Evolutionary conservation across 2,888 invertebrate genomes (phyloP), one percentile per base, ranked within the genome.

Genomic region (Chalcis sispes): DNA sequence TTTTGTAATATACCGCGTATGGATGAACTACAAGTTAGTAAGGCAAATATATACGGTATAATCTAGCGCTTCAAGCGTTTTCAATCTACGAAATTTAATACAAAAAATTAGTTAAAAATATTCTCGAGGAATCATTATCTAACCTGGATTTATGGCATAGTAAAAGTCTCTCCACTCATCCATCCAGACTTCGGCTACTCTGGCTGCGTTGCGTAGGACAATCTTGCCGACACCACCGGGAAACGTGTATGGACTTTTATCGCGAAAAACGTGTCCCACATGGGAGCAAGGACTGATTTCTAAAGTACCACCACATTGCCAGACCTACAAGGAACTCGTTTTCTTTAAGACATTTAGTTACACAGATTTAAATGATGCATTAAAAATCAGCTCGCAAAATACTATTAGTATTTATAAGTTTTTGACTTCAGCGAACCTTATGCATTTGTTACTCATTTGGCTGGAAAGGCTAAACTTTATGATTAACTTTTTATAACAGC

Each of bases 141-240:
- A 94, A 97, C 97, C 97, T 96, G 97, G 96, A 91, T 97, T 98
- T 95, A 98, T 97, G 90, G 96, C 96, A 94, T 97, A 98, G 94
- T 97, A 98, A 94, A 98, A 98, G 91, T 97, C 97, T 90, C 97
- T 95, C 96, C 98, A 99, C 90, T 99, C 98, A 93, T 99, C 99
- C 95, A 99, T 96, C 99, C 99, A 99, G 86, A 99, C 99, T 90
- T 98, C 97, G 85, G 98, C 99, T 85, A 98, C 98, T 86, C 99
- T 93, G 85, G 98, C 97, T 83, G 98, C 97, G 91, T 99, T 99
- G 91, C 98, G 97, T 85, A 98, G 94, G 86, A 99, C 98, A 87
- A 99, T 95, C 90, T 96, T 96, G 89, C 96, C 96, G 83, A 97
- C 97, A 81, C 98, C 99, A 84, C 99, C 99, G 75, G 99, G 99